Evolutionary conservation across 1,140 invertebrate species (phyloP).

Genomic region (Paramacrobiotus metropolitanus): DNA sequence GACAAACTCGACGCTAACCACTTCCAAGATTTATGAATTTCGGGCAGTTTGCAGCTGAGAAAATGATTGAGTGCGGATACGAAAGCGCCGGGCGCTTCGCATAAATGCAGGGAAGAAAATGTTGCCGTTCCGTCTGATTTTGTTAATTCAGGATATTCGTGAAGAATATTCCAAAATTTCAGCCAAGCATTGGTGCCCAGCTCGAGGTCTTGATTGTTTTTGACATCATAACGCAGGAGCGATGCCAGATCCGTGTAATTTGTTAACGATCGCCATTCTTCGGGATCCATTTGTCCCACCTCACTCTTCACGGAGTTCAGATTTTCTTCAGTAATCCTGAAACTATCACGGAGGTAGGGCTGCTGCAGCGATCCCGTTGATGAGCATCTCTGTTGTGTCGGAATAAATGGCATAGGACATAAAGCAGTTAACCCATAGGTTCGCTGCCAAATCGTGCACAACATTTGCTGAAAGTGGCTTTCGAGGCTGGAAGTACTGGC

Average conservation of each 20-base stretch:
- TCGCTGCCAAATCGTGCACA: too few species aligned
- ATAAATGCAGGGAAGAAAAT: constrained; percentile 42
- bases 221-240: neutral
- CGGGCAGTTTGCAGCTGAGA: constrained; percentile 25
- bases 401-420: too few species aligned
- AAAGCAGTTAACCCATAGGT: too few species aligned
- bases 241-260: constrained; percentile 1
- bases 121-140: too few species aligned
- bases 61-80: constrained; percentile 67
- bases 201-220: neutral
- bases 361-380: too few species aligned
- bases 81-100: constrained; percentile 84
- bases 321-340: too few species aligned
- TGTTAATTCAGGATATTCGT: neutral
- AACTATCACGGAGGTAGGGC: too few species aligned
- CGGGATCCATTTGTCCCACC: neutral
- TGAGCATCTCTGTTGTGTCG: too few species aligned
- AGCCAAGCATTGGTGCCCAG: neutral
- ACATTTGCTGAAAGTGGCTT: too few species aligned
- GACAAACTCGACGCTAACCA: constrained; percentile 69
- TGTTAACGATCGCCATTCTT: neutral
- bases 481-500: too few species aligned
- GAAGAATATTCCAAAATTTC: constrained; percentile 2
- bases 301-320: too few species aligned
- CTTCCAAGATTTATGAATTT: constrained; percentile 34